Evolutionary conservation across 2,888 invertebrate genomes (phyloP), one percentile per base, ranked within the genome.

Genomic region (Orchestes rusci): DNA sequence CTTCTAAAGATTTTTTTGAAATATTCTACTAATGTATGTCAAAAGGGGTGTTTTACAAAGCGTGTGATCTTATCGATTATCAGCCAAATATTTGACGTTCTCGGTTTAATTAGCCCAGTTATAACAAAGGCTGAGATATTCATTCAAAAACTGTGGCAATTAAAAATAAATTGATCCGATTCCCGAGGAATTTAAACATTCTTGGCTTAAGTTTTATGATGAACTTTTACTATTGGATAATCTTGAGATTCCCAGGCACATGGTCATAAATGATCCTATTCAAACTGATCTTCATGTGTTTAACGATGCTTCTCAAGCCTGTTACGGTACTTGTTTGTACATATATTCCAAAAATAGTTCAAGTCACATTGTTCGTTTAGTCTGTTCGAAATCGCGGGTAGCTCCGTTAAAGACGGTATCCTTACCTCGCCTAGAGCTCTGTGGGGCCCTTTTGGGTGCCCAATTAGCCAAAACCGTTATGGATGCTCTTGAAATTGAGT

Each of bases 361-460:
- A n/a, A 33, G 33, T 16, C 10, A 41, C 19, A 5, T 18, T 10
- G 28, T 29, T n/a, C 29, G 39, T 15, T 16, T 51, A 13, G 13
- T 49, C 12, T 46, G 48, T 34, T 20, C 50, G 10, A 47, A 52
- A 38, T 42, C 47, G 3, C 19, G 45, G 20, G 39, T 53, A 8
- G 49, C 53, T 3, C 53, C 52, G 1, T 7, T 52, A 8, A 48
- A 50, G 36, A 15, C 16, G 3, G n/a, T 37, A 10, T 40, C 46
- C 3, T 20, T 53, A n/a, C 51, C 51, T 1, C 13, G 52, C 4
- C 44, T 54, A 8, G 54, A 54, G 36, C 32, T 52, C 7, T 49
- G 41, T 15, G 45, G 44, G 2, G 54, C 51, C n/a, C 23, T 47
- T 7, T 28, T 49, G 7, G 39, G 37, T 1, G 16, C 42, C 16